These are phyloP conservation scores for Bungarus multicinctus DNA, from an alignment of 2,113 vertebrate genomes.

Conservation along the genomic window DNA sequence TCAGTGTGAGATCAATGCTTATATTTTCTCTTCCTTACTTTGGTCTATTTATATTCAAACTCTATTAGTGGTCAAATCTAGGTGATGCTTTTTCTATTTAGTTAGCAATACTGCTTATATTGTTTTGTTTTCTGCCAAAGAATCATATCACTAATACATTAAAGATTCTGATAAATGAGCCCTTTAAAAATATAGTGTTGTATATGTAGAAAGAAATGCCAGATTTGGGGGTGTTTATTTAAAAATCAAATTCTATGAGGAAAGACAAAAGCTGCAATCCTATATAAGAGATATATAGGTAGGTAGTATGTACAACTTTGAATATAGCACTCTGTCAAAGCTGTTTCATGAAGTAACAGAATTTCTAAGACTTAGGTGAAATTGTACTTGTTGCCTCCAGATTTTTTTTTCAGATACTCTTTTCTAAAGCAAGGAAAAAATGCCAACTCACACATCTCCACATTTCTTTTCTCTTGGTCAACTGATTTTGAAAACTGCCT, in stretches of 20 bases:
- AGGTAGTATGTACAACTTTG: neutral
- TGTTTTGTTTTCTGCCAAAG: neutral
- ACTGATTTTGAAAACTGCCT: neutral
- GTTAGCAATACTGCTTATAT: neutral
- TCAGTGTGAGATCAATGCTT: neutral
- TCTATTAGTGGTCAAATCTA: neutral
- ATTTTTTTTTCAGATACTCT: neutral
- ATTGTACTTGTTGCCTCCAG: neutral
- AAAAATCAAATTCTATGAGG: neutral
- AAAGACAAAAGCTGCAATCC: neutral
- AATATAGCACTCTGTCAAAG: neutral
- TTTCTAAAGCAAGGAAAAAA: neutral
- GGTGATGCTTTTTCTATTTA: neutral
- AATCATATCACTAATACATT: neutral
- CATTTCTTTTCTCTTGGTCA: neutral
- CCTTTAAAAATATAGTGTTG: neutral
- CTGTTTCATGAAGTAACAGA: neutral
- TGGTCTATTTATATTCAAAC: neutral
- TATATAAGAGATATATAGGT: neutral
- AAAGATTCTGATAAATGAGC: neutral
- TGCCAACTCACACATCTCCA: neutral
- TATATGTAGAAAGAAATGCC: neutral
- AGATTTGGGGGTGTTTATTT: neutral
- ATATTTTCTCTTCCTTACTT: neutral
- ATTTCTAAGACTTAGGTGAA: neutral